Base-by-base conservation (phyloP, 1,140 invertebrate genomes). In the Cydia splendana region DNA sequence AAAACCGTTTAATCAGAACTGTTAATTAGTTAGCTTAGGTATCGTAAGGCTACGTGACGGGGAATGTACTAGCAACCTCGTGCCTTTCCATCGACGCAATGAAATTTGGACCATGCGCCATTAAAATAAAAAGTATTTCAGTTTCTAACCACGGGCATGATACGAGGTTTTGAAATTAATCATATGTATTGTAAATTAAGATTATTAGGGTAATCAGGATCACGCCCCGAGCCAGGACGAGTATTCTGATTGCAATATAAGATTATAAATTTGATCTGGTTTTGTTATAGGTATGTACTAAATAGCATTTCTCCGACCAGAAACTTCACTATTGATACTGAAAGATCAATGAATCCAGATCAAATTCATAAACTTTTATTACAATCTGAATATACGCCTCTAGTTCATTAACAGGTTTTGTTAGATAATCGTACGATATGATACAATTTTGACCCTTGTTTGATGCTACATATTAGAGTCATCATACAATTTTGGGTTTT, bases 161-260 rank as follows among this genome's bases (percentile, higher is more conserved):
- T 18, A 53, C 6, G 51, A n/a, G 51, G 51, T 18, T 18, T 18
- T 53, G 13, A 53, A 18, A 53, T 1, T n/a, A 53, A 15, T 53
- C 45, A 48, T 53, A 18, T 13, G 15, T 53, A 53, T 18, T 53
- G 57, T 62, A 62, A 62, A 62, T 62, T 62, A 24, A 20, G 6
- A 62, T 62, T 62, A 62, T 62, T 62, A 62, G 57, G 57, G 57
- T 24, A 62, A 62, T 62, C 57, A 10, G 57, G 18, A 62, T 62
- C 18, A 20, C 18, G 18, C 57, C 18, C 7, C 18, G 15, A 24
- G 57, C n/a, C 12, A 18, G 12, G 3, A 57, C 15, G n/a, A 0
- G 45, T 48, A 48, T 48, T 48, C 13, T 48, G 0, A 13, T 48
- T 48, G 45, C 15, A 15, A 48, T 48, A 13, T 15, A 2, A 15